Percentiles rank a stretch among this genome's conserved stretches.
Conservation (phyloP, 2,888 invertebrate species). For the Kuschelorhynchus macadamiae region DNA sequence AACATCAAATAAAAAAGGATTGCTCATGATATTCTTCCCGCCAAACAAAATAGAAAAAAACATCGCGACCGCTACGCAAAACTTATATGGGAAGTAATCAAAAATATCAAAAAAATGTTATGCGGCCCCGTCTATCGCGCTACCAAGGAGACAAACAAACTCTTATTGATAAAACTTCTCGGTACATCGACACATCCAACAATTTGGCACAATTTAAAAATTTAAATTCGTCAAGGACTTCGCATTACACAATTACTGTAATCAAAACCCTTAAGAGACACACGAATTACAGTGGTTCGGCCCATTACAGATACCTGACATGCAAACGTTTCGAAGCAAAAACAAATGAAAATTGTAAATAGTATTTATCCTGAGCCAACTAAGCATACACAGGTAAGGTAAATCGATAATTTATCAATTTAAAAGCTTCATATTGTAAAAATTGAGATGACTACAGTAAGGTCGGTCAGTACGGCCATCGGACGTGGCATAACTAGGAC, state of each 20-base stretch:
- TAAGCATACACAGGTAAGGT: slow-evolving; percentile 33
- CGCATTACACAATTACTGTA: slow-evolving; percentile 37
- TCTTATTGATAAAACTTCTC: slow-evolving; percentile 44
- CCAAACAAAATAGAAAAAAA: no score
- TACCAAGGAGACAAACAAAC: slow-evolving; percentile 26
- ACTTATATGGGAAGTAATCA: neutral
- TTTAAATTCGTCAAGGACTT: slow-evolving; percentile 43
- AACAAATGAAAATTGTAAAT: slow-evolving; percentile 37
- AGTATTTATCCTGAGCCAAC: slow-evolving; percentile 34
- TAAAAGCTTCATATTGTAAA: neutral
- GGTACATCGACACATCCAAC: slow-evolving; percentile 20
- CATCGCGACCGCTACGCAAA: no score
- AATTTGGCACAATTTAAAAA: slow-evolving; percentile 44
- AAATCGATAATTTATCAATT: slow-evolving; percentile 37
- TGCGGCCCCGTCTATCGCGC: neutral
- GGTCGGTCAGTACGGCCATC: neutral
- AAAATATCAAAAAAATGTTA: neutral
- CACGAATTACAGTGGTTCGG: slow-evolving; percentile 5
- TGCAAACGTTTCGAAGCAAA: slow-evolving; percentile 30
- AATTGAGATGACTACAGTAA: neutral
- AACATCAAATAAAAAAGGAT: no score
- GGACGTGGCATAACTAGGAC: neutral
- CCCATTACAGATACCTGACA: slow-evolving; percentile 27
- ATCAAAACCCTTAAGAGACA: slow-evolving; percentile 29
- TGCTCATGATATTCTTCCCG: no score